Conservation (phyloP, 2,888 invertebrate genomes). For the Melieria omissa region DNA sequence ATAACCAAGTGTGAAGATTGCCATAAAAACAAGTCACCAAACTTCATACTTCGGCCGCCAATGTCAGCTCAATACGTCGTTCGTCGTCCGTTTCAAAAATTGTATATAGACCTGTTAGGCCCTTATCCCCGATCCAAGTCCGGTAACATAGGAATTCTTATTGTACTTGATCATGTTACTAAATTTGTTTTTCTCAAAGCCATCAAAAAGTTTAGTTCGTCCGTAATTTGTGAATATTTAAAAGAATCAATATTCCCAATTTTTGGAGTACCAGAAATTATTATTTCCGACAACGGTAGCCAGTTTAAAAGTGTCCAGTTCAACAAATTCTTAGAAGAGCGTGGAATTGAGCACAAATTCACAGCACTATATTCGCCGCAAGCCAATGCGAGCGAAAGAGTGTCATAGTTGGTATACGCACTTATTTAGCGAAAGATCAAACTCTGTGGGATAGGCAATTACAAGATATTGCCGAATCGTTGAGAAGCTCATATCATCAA, state of each 20-base stretch:
- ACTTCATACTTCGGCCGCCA: too few relatives aligned
- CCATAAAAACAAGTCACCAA: too few relatives aligned
- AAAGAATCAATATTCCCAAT: conserved; percentile 35
- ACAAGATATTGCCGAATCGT: not conserved
- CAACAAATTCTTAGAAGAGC: too few relatives aligned
- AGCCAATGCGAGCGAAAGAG: too few relatives aligned
- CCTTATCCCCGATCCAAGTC: conserved; percentile 36
- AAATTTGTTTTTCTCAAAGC: conserved; percentile 29
- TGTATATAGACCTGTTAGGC: too few relatives aligned
- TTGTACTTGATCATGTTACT: conserved; percentile 29
- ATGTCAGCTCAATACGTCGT: too few relatives aligned
- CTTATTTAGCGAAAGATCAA: not conserved
- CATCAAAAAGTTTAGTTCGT: conserved; percentile 35
- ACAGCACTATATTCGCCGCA: too few relatives aligned
- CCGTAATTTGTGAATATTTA: conserved; percentile 26
- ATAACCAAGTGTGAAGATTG: too few relatives aligned
- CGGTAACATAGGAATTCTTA: conserved; percentile 35
- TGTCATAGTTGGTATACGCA: not conserved
- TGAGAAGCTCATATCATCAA: not conserved
- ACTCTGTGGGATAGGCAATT: not conserved
- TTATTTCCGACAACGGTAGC: conserved; percentile 33
- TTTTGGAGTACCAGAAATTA: conserved; percentile 29
- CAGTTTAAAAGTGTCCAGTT: conserved; percentile 41
- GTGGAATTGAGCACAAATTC: too few relatives aligned
- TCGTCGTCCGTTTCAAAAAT: too few relatives aligned